phyloP scores from a whole-genome alignment of 2,797 vertebrate species.

The Myotis planiceps region DNA sequence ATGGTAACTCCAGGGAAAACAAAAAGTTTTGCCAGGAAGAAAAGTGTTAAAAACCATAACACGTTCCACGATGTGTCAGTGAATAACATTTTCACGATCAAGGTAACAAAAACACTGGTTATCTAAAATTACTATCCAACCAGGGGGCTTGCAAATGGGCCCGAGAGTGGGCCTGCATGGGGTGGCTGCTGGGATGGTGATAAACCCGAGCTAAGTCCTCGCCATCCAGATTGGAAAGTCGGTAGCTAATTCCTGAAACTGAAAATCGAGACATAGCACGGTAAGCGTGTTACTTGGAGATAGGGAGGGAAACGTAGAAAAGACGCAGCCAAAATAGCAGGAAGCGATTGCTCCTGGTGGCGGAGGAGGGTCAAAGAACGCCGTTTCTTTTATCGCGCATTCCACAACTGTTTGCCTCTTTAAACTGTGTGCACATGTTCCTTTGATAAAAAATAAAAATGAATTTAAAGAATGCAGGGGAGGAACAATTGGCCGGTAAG shows the following conservation, averaged over 20 bases:
- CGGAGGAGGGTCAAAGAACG: neutral
- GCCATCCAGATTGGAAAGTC: neutral
- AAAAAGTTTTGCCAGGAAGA: neutral
- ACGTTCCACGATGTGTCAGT: accelerated
- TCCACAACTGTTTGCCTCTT: neutral
- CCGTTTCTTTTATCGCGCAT: neutral
- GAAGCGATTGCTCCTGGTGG: neutral
- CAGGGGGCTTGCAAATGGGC: neutral
- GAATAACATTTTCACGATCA: neutral
- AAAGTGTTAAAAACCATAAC: neutral
- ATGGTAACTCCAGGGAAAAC: neutral
- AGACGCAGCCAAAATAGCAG: neutral
- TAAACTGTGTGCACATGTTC: neutral
- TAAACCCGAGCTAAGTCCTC: neutral
- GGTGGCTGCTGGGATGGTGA: neutral
- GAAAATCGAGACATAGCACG: neutral
- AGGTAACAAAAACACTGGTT: neutral
- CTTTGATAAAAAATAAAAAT: slow-evolving; percentile 1
- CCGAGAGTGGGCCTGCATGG: neutral
- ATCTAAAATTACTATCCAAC: neutral
- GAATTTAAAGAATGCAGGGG: neutral
- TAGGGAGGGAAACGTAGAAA: neutral
- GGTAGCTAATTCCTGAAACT: neutral
- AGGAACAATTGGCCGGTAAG: neutral
- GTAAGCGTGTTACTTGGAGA: neutral